phyloP scores from a whole-genome alignment of 2,797 vertebrate species.

The Scomberomorus guttatus region DNA sequence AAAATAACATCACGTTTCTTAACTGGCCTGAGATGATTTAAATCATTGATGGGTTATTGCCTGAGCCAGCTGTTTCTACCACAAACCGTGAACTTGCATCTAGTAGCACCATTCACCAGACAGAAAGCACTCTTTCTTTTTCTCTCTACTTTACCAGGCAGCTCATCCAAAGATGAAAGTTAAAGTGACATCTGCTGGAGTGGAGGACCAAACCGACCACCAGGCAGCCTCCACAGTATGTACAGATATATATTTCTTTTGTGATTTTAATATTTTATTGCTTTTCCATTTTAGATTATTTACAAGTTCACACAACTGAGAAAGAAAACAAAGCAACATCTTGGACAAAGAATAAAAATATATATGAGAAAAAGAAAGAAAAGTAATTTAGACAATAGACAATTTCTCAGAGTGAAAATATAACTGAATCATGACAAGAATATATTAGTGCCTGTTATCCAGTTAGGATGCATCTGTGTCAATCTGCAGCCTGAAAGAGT shows the following conservation, averaged over 20 bases:
- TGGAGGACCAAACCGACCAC: conserved; percentile 37
- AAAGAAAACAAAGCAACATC: no score
- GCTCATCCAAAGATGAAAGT: neutral
- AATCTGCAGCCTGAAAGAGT: no score
- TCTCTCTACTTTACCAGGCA: neutral
- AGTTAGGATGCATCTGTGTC: neutral
- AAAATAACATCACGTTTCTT: neutral
- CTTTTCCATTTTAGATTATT: no score
- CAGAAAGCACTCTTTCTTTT: neutral
- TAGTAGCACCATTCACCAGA: neutral
- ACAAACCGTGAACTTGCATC: neutral
- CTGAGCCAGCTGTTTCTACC: neutral
- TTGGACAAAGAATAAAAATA: neutral
- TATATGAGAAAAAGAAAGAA: no score
- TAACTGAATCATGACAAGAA: neutral
- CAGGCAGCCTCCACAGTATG: neutral
- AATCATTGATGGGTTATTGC: neutral
- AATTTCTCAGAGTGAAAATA: no score
- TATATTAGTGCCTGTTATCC: neutral
- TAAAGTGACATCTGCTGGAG: conserved; percentile 58
- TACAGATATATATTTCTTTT: no score
- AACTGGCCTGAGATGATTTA: neutral
- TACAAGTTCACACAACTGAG: no score
- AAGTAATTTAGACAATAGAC: no score
- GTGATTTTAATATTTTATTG: no score